phyloP scores from a whole-genome alignment of 2,113 vertebrate genomes.

The Gasterosteus aculeatus region DNA sequence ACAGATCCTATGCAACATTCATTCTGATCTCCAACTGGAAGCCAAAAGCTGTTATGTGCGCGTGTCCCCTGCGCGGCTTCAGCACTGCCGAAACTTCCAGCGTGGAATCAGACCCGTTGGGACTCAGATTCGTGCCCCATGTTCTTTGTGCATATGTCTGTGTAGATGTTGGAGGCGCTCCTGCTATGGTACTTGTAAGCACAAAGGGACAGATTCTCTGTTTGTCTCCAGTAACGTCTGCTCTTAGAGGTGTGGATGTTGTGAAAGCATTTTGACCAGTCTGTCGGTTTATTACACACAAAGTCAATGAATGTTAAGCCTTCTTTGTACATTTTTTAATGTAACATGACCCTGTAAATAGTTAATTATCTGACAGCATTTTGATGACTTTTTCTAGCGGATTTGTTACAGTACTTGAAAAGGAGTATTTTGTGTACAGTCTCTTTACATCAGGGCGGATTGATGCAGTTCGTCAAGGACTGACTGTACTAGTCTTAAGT shows the following conservation, averaged over 20 bases:
- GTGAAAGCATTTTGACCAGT: conserved; percentile 76
- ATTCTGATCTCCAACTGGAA: conserved; percentile 81
- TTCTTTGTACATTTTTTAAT: conserved; percentile 91
- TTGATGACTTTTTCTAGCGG: conserved; percentile 94
- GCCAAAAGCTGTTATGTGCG: conserved; percentile 70
- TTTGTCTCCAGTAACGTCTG: conserved; percentile 72
- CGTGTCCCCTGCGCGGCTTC: conserved; percentile 63
- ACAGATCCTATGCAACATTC: conserved; percentile 92
- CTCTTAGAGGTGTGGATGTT: conserved; percentile 47
- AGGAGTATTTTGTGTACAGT: conserved; percentile 95
- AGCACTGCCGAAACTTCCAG: conserved; percentile 82
- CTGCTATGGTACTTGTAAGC: conserved; percentile 79
- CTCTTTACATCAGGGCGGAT: conserved; percentile 85
- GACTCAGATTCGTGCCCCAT: conserved; percentile 60
- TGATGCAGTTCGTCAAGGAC: conserved; percentile 84
- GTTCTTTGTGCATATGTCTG: conserved; percentile 67
- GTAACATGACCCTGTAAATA: conserved; percentile 94
- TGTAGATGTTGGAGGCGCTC: conserved; percentile 77
- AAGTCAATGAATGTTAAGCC: conserved; percentile 84
- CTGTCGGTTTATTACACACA: conserved; percentile 80
- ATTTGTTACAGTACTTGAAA: conserved; percentile 97
- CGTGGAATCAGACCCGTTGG: conserved; percentile 78
- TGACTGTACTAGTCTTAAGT: conserved; percentile 99
- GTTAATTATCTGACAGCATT: conserved; percentile 90
- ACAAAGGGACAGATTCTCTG: conserved; percentile 79